A percentile compares a stretch with the other conserved stretches of the same genome.
Conservation (phyloP, 2,888 invertebrate species). For the Hermaeophaga mercurialis region DNA sequence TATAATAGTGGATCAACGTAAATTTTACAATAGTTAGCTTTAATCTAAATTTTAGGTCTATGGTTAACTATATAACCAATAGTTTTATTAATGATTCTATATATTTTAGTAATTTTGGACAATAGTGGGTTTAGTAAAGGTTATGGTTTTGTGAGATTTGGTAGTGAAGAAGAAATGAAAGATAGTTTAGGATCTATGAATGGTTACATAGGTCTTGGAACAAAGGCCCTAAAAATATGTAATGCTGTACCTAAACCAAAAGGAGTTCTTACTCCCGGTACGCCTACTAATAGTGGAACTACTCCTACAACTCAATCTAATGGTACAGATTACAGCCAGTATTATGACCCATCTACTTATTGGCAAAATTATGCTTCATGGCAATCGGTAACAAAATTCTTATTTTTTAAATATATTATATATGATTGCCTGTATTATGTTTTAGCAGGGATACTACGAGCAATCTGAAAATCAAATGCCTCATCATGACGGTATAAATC, state of each 20-base stretch:
- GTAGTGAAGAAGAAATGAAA: constrained; percentile 92
- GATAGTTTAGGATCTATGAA: constrained; percentile 93
- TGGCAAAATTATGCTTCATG: constrained; percentile 88
- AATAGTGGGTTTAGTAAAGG: constrained; percentile 90
- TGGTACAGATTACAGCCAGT: constrained; percentile 70
- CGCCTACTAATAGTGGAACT: constrained; percentile 52
- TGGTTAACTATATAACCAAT: neutral
- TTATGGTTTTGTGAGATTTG: constrained; percentile 94
- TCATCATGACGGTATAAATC: constrained; percentile 33
- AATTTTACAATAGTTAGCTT: too few relatives aligned
- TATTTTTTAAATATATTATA: constrained; percentile 7
- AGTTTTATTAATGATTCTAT: too few relatives aligned
- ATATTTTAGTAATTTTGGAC: constrained; percentile 80
- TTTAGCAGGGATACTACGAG: constrained; percentile 57
- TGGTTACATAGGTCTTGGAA: constrained; percentile 85
- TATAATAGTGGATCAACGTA: too few relatives aligned
- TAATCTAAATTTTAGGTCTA: too few relatives aligned
- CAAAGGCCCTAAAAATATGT: constrained; percentile 88
- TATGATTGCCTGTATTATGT: constrained; percentile 27
- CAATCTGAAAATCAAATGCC: constrained; percentile 50
- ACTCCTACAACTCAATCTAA: constrained; percentile 47
- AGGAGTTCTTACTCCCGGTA: constrained; percentile 57
- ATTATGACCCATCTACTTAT: constrained; percentile 83
- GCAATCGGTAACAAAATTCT: constrained; percentile 56
- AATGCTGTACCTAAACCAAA: constrained; percentile 89